Base-by-base conservation (phyloP, 2,888 invertebrate species). In the Incurvaria masculella region DNA sequence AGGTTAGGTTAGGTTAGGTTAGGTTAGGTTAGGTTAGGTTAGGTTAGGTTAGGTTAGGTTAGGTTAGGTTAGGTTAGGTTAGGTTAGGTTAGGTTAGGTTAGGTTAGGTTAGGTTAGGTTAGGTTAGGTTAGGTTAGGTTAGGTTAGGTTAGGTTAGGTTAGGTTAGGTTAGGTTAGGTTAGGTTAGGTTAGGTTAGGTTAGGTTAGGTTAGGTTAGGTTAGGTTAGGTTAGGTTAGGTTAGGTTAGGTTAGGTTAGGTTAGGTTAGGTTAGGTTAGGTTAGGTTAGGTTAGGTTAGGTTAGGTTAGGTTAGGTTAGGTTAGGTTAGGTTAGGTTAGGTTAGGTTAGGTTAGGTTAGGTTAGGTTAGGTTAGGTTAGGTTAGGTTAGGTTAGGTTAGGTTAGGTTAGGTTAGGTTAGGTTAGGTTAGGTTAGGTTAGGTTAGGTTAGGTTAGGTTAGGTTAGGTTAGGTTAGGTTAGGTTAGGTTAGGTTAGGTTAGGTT, bases 401-500 rank as follows among this genome's bases (percentile, higher is more conserved):
- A 48, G 52, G 49, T 51, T 47, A 49, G 51, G 51, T 49, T 47
- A 52, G 49, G 49, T 52, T 50, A 48, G 48, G 49, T 50, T 50
- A 52, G 50, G 50, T 50, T 52, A 52, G 47, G 52, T 50, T 50
- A 47, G 51, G 47, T 51, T 50, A 47, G 49, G 52, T 50, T 52
- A 50, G 49, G 50, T 49, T 47, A 49, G 52, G 46, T 52, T 48
- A 51, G 51, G 51, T 51, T 51, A 52, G 48, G 50, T 51, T 50
- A 52, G 50, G 50, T 50, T 52, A 52, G 52, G 50, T 50, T 52
- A 49, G 50, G 52, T 52, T 52, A 50, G 50, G 52, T 50, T 48
- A 49, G 50, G 52, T 52, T 52, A 52, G 50, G 50, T 52, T 52
- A 52, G 52, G 52, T 52, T 52, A 50, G 52, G 52, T 52, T 52